phyloP scores from a whole-genome alignment of 92 coral and sea anemone genomes.

The Palythoa caribaeorum region DNA sequence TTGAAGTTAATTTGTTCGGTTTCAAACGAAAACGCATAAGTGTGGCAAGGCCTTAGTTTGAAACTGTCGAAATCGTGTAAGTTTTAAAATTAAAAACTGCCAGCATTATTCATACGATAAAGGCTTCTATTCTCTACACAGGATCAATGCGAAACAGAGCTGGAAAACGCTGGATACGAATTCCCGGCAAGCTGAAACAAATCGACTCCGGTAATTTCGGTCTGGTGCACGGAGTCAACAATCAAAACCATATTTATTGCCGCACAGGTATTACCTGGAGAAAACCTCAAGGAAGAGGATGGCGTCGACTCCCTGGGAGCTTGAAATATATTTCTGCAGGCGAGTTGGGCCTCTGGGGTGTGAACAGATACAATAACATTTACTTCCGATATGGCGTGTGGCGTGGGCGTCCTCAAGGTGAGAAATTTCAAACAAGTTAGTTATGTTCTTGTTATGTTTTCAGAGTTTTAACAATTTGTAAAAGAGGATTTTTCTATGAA shows the following conservation, averaged over 20 bases:
- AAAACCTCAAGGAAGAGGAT: neutral
- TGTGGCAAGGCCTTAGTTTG: too few relatives aligned
- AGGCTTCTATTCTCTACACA: neutral
- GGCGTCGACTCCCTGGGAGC: conserved; percentile 4
- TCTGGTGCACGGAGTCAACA: too few relatives aligned
- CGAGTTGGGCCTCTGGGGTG: conserved; percentile 23
- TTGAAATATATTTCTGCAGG: conserved; percentile 6
- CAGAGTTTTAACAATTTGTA: too few relatives aligned
- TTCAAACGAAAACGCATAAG: too few relatives aligned
- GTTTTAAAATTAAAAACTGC: too few relatives aligned
- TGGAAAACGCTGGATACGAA: neutral
- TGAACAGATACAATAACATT: conserved; percentile 5
- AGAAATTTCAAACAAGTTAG: neutral
- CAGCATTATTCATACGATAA: neutral
- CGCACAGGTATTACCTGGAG: neutral
- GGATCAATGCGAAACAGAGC: neutral
- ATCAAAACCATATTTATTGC: too few relatives aligned
- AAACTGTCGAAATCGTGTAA: too few relatives aligned
- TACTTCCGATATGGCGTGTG: conserved; percentile 13
- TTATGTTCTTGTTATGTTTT: too few relatives aligned
- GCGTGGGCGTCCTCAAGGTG: conserved; percentile 10
- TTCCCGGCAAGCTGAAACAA: too few relatives aligned
- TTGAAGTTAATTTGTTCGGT: too few relatives aligned
- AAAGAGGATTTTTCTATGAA: too few relatives aligned
- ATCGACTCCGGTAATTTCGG: too few relatives aligned